Percentiles rank a stretch among this genome's conserved stretches.
Conservation (phyloP, 1,140 invertebrate species). For the Cotesia glomerata region DNA sequence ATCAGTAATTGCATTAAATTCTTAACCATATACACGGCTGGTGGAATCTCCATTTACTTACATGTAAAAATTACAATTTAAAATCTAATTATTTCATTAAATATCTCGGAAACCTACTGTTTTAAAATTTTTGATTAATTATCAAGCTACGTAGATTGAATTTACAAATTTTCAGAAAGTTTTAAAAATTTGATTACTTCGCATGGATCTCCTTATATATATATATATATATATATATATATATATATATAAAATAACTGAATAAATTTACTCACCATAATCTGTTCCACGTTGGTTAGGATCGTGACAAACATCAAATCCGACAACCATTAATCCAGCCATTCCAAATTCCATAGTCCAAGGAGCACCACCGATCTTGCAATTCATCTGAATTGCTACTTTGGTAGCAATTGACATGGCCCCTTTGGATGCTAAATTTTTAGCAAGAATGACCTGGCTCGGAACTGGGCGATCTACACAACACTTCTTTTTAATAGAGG, state of each 20-base stretch:
- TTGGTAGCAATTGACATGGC: constrained; percentile 85
- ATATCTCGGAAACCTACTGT: too few species aligned
- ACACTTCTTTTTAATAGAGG: constrained; percentile 85
- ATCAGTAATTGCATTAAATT: too few species aligned
- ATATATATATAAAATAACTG: constrained; percentile 5
- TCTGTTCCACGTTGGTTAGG: constrained; percentile 67
- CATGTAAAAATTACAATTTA: too few species aligned
- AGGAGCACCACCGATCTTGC: constrained; percentile 86
- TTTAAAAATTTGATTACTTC: too few species aligned
- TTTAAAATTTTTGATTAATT: too few species aligned
- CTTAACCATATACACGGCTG: too few species aligned
- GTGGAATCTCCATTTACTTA: too few species aligned
- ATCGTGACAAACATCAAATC: constrained; percentile 89
- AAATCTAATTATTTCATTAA: too few species aligned
- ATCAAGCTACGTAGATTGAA: too few species aligned
- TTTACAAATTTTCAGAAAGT: too few species aligned
- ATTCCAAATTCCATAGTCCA: constrained; percentile 80
- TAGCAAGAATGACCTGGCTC: constrained; percentile 75
- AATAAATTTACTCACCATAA: constrained; percentile 62
- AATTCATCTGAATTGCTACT: constrained; percentile 85
- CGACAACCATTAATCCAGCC: constrained; percentile 78
- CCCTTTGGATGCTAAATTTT: constrained; percentile 64
- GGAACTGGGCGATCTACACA: constrained; percentile 77
- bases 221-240: too few species aligned
- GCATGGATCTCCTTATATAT: too few species aligned